Evolutionary conservation across 2,888 invertebrate genomes (phyloP), one percentile per base, ranked within the genome.

Genomic region (Drosophila affinis): DNA sequence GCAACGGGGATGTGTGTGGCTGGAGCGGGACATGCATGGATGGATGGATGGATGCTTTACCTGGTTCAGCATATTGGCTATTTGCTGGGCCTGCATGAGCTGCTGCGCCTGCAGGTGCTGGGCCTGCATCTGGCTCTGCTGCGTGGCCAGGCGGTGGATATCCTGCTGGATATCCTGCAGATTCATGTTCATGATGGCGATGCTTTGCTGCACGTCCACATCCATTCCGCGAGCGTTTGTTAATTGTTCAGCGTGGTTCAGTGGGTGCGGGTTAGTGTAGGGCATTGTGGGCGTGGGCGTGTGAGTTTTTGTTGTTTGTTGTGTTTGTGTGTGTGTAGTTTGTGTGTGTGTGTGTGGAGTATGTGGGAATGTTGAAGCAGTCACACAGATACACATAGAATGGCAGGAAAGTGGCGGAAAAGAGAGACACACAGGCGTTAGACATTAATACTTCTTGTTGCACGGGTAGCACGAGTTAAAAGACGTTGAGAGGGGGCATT

Each of bases 131-230:
- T 95, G 95, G 91, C 94, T 95, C 90, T 96, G 96, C 90, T 97
- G 97, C 76, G 95, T 95, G 71, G 97, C 95, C 80, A 98, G 94
- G 85, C 97, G 95, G 93, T 97, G 97, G 91, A 98, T 98, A 93
- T 98, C 98, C 78, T 96, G 96, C 93, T 98, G 98, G 90, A 98
- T 96, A 93, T 98, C 98, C 91, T 96, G 96, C 90, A 98, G 95
- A 94, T 97, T 98, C 93, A 95, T 95, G 93, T 98, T 98, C 95
- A 98, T 97, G 75, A 91, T 88, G 80, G 91, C 91, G 85, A 92
- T 91, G 88, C 91, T 92, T 90, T 94, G 93, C 91, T 94, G 81
- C 58, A 58, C 34, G 32, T 52, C 72, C 62, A 71, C 54, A 46
- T 54, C 78, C 80, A 48, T 56, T 58, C n/a, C 51, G 51, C 68